Evolutionary conservation across 2,797 vertebrate species (phyloP).

Genomic region (Delichon dasypus): DNA sequence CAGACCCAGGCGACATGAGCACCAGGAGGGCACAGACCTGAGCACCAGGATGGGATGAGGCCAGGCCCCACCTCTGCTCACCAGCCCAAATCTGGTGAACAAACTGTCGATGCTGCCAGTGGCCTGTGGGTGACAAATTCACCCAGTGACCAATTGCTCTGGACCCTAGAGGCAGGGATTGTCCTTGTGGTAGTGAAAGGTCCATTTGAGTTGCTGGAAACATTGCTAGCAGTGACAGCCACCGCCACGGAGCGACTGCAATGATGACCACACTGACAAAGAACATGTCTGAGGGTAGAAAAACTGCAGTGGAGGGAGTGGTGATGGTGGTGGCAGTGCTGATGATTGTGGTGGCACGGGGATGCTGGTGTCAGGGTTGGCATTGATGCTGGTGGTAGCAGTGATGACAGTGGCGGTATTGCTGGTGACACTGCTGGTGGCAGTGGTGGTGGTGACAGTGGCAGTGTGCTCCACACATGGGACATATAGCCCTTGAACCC

Average conservation of each 20-base stretch:
- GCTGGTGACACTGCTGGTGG: neutral
- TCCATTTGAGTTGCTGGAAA: neutral
- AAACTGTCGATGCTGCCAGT: neutral
- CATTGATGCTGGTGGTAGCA: neutral
- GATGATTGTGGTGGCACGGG: neutral
- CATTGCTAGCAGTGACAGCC: neutral
- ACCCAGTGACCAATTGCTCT: neutral
- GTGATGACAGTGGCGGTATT: neutral
- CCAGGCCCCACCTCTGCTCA: too few relatives aligned
- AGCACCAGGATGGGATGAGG: fast-evolving
- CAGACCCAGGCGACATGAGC: fast-evolving
- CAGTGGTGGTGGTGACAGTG: neutral
- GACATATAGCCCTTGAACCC: neutral
- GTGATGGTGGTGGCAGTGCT: neutral
- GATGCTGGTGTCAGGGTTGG: neutral
- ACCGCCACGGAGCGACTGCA: fast-evolving
- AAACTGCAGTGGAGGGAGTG: fast-evolving
- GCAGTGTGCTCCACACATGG: neutral
- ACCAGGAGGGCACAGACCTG: neutral
- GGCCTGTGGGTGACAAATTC: neutral
- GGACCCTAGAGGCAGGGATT: neutral
- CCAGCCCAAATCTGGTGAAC: neutral
- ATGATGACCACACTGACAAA: fast-evolving
- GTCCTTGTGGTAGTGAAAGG: neutral
- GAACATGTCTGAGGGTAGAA: neutral